These are phyloP conservation scores for Pelecanoides urinatrix DNA, from an alignment of 2,113 vertebrate genomes.

Conservation along the genomic window DNA sequence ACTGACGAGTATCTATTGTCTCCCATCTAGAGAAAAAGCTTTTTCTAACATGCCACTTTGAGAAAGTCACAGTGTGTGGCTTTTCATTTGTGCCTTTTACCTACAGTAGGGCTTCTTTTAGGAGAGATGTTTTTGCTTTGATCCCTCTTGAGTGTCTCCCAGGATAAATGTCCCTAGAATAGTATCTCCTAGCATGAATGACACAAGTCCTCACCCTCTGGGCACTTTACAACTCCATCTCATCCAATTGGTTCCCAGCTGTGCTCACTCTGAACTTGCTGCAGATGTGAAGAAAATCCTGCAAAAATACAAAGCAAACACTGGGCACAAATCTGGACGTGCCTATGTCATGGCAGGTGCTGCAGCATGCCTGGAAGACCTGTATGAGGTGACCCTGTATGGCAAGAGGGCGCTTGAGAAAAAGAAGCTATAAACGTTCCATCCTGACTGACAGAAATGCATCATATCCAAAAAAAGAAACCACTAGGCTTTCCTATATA, in stretches of 20 bases:
- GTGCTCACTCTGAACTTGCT: background rate
- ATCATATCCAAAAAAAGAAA: background rate
- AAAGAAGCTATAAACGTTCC: background rate
- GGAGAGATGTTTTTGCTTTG: background rate
- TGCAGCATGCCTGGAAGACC: background rate
- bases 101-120: background rate
- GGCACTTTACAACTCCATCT: background rate
- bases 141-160: background rate
- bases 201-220: background rate
- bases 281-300: background rate
- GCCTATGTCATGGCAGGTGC: background rate
- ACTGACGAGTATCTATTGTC: background rate
- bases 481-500: background rate
- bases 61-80: background rate
- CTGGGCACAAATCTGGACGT: background rate
- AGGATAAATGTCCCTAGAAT: background rate
- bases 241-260: background rate
- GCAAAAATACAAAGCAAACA: background rate
- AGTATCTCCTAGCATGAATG: background rate
- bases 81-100: background rate
- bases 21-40: background rate
- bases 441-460: background rate
- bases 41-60: background rate
- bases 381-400: background rate
- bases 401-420: background rate